A percentile compares a stretch with the other conserved stretches of the same genome.
phyloP scores from a whole-genome alignment of 2,888 invertebrate species.

The Eupithecia tripunctaria region DNA sequence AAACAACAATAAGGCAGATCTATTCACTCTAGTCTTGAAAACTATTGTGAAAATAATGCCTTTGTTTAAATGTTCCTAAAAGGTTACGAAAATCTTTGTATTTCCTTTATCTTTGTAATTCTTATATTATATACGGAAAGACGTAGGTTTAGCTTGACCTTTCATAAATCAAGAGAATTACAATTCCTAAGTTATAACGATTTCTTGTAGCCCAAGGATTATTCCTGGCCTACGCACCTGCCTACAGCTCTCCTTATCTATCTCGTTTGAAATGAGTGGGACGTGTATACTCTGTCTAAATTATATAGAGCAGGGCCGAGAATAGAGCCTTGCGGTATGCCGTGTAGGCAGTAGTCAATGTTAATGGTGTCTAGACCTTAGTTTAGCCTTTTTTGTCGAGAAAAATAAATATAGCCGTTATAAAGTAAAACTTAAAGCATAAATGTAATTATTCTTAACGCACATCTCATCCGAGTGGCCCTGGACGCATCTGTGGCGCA shows the following conservation, averaged over 20 bases:
- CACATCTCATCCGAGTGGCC: not conserved
- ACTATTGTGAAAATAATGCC: not conserved
- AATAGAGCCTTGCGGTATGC: constrained; percentile 63
- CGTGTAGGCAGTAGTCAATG: constrained; percentile 55
- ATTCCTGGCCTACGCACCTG: constrained; percentile 52
- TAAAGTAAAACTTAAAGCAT: not conserved
- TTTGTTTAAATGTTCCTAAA: not conserved
- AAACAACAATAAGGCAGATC: too few species aligned
- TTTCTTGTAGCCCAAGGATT: constrained; percentile 38
- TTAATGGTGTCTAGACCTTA: constrained; percentile 12
- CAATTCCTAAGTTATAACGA: constrained; percentile 31
- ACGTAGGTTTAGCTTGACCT: constrained; percentile 23
- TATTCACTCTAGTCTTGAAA: too few species aligned
- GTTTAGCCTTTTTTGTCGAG: not conserved
- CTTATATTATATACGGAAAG: not conserved
- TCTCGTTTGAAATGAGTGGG: constrained; percentile 41
- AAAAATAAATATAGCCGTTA: not conserved
- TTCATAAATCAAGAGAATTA: constrained; percentile 12
- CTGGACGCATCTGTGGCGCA: too few species aligned
- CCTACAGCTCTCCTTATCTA: constrained; percentile 56
- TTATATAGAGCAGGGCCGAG: constrained; percentile 60
- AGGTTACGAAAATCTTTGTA: constrained; percentile 5
- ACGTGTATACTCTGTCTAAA: constrained; percentile 51
- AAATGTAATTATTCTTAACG: not conserved
- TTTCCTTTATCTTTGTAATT: too few species aligned